Base-by-base conservation (phyloP, 2,888 invertebrate genomes). In the Rhingia rostrata region DNA sequence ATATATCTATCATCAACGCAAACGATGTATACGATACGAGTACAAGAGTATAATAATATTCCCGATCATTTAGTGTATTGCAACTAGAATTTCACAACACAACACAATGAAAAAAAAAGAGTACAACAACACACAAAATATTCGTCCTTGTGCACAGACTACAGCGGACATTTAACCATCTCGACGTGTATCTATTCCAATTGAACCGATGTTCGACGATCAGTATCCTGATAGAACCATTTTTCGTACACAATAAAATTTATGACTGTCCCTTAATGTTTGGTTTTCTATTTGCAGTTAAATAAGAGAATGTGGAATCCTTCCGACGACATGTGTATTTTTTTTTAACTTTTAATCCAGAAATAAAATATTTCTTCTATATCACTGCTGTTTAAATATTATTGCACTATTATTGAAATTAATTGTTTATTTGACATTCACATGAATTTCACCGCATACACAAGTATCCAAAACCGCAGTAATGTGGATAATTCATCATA, bases 401-500 rank as follows among this genome's bases (percentile, higher is more conserved):
- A 49, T 69, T 58, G 49, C 37, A 72, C 37, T 39, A 49, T 33
- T 22, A 22, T 22, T 22, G 22, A 64, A 60, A 79, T 73, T 63
- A 78, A 83, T 83, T 79, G 79, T 83, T 83, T 74, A 69, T 83
- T 78, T 83, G 79, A 83, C 73, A 83, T 73, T 79, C 79, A 79
- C 72, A 53, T 66, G 82, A 60, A 66, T 60, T 67, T 67, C 6
- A 41, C 58, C 69, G 58, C 49, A 69, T 61, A 49, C 14, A 58
- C 45, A 10, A 6, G 45, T 33, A 61, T 61, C 41, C 51, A 63
- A 45, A 69, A 58, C 78, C 78, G 83, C 77, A 69, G 39, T 78
- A 78, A 70, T 61, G 69, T 70, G 49, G 30, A 63, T n/a, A 70
- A 70, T 70, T 69, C 81, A 77, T 82, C 72, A 77, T 53, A 56